Percentiles rank a stretch among this genome's conserved stretches.
Conservation (phyloP, 2,797 vertebrate species). For the Salmo trutta region DNA sequence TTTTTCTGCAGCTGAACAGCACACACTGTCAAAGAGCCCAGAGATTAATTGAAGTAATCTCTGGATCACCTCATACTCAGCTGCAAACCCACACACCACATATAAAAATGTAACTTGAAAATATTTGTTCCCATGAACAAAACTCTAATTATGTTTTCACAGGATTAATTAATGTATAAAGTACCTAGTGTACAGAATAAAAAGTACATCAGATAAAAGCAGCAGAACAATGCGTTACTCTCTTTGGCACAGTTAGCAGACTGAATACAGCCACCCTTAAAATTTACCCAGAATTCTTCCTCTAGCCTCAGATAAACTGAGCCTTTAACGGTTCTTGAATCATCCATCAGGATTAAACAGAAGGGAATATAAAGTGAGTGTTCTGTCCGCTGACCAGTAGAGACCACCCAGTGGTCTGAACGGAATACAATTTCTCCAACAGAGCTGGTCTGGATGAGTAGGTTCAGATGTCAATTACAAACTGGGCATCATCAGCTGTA, state of each 20-base stretch:
- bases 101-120: not conserved
- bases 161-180: not conserved
- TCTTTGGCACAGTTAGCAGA: not conserved
- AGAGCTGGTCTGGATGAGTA: not conserved
- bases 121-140: not conserved
- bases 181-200: conserved; percentile 21
- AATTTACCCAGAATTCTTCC: conserved; percentile 1
- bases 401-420: not conserved
- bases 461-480: conserved; percentile 54
- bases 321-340: not conserved
- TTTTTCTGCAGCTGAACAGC: not conserved
- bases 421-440: conserved; percentile 9
- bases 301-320: not conserved
- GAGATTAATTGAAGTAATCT: not conserved
- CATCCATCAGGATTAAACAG: not conserved
- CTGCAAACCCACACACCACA: not conserved
- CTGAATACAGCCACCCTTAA: not conserved
- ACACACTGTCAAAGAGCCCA: not conserved
- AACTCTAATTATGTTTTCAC: not conserved
- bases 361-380: not conserved
- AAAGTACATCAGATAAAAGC: conserved; percentile 8
- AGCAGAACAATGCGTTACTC: not conserved
- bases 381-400: not conserved
- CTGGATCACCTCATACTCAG: not conserved
- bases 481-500: conserved; percentile 53